phyloP scores from a whole-genome alignment of 2,888 invertebrate genomes.

The Luperina nickerlii region DNA sequence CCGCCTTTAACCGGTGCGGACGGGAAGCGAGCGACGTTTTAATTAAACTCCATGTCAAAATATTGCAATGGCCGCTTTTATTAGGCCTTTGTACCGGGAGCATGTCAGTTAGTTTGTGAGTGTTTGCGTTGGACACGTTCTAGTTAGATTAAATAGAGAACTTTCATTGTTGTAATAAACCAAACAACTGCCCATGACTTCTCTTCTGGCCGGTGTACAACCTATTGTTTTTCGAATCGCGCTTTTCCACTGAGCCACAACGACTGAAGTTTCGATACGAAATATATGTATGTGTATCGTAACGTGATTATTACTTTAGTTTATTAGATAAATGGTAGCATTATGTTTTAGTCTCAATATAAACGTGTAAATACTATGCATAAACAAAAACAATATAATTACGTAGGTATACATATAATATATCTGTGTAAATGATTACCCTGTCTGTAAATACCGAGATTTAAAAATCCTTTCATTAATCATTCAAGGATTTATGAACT shows the following conservation, averaged over 20 bases:
- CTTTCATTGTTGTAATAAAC: neutral
- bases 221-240: neutral
- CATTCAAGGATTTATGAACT: too few species aligned
- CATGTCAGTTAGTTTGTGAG: neutral
- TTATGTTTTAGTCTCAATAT: neutral
- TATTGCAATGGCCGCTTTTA: conserved; percentile 53
- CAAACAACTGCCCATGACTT: neutral
- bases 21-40: conserved; percentile 54
- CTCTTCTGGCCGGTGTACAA: neutral
- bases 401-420: too few species aligned
- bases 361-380: neutral
- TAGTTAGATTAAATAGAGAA: neutral
- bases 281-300: neutral
- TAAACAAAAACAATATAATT: neutral
- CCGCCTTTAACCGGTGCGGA: conserved; percentile 40
- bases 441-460: too few species aligned
- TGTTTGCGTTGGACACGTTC: conserved; percentile 7
- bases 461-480: too few species aligned
- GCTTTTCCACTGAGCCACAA: neutral
- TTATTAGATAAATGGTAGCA: neutral
- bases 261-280: neutral
- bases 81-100: conserved; percentile 36
- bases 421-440: too few species aligned
- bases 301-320: neutral
- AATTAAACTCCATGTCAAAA: conserved; percentile 65